Evolutionary conservation across 2,113 vertebrate genomes (phyloP).

Genomic region (Charina bottae): DNA sequence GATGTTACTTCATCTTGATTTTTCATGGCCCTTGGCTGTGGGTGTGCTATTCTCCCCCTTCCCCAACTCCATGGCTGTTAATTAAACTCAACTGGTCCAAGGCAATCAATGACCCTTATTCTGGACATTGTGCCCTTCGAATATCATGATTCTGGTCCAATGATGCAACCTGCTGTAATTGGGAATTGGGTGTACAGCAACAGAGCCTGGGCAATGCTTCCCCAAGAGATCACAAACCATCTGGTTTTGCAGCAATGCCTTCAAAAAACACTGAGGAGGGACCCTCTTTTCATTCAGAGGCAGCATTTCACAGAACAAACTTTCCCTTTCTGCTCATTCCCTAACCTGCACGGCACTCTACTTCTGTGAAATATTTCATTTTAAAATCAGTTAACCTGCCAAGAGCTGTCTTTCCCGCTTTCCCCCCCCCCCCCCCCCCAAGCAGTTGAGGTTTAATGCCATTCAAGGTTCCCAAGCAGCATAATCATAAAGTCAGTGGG

Average conservation of each 20-base stretch:
- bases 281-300: neutral
- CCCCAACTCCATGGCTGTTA: neutral
- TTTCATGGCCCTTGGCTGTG: neutral
- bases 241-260: neutral
- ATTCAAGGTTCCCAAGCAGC: neutral
- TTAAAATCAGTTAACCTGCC: conserved; percentile 28
- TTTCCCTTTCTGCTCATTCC: neutral
- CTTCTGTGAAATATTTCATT: conserved; percentile 37
- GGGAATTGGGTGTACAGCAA: too few species aligned
- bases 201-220: neutral
- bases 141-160: neutral
- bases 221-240: neutral
- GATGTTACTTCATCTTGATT: neutral
- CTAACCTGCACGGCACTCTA: neutral
- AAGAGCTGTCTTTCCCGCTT: neutral
- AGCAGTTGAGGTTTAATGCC: neutral
- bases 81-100: neutral
- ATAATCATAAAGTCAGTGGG: conserved; percentile 3
- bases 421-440: too few species aligned
- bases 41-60: neutral
- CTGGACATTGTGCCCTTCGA: neutral
- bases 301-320: neutral
- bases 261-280: too few species aligned
- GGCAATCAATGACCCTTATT: neutral
- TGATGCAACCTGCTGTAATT: neutral